Evolutionary conservation across 37 sponge, comb jelly and placozoan genomes (phyloP).

Genomic region (Dysidea cf. avara): DNA sequence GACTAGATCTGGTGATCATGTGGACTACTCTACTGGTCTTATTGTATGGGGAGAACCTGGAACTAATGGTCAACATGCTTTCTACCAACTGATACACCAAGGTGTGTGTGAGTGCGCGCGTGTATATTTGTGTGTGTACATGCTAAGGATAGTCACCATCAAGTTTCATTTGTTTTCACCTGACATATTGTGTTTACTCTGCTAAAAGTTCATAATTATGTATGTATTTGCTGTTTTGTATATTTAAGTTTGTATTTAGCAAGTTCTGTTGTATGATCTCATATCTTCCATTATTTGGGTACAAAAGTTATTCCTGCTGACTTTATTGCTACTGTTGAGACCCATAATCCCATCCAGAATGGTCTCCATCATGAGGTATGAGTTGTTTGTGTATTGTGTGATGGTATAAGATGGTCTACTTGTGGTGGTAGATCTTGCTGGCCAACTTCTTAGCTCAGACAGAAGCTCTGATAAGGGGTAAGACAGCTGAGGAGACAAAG

Average conservation of each 20-base stretch:
- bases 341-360: conserved; percentile 84
- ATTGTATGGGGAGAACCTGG: conserved; percentile 99
- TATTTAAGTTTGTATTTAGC: conserved; percentile 1
- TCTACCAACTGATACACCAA: conserved; percentile 99
- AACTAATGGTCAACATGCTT: conserved; percentile 99
- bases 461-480: conserved; percentile 96
- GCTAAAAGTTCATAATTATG: too few relatives aligned
- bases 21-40: conserved; percentile 96
- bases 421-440: conserved; percentile 86
- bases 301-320: conserved; percentile 97
- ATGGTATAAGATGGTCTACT: background rate
- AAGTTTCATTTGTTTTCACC: too few relatives aligned
- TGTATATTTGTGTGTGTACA: too few relatives aligned
- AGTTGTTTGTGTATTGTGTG: background rate
- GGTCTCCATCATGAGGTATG: conserved; percentile 94
- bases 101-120: too few relatives aligned
- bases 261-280: background rate
- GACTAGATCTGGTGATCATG: conserved; percentile 60
- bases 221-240: background rate
- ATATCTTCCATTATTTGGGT: conserved; percentile 32
- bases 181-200: too few relatives aligned
- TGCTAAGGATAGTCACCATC: too few relatives aligned
- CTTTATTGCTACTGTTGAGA: conserved; percentile 93
- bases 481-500: conserved; percentile 84
- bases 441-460: conserved; percentile 99